phyloP scores from a whole-genome alignment of 1,140 invertebrate genomes.

The Calephelis virginiensis region DNA sequence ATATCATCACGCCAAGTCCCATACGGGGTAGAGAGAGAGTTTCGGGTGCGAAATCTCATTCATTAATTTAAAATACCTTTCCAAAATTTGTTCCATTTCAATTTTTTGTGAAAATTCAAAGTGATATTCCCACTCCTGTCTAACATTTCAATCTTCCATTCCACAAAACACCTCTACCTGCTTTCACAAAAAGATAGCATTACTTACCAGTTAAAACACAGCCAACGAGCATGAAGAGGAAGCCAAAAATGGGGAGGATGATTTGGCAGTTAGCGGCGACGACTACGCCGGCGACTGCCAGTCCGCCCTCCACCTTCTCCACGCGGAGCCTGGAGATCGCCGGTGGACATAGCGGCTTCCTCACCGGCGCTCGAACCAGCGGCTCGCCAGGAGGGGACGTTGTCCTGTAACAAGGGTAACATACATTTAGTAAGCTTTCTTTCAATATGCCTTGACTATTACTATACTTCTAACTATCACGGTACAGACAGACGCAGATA shows the following conservation, averaged over 20 bases:
- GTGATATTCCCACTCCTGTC: too few relatives aligned
- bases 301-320: constrained; percentile 86
- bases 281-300: constrained; percentile 86
- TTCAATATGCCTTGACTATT: neutral
- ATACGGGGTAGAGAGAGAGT: too few relatives aligned
- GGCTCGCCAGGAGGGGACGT: constrained; percentile 68
- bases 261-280: constrained; percentile 87
- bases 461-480: too few relatives aligned
- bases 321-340: constrained; percentile 80
- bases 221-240: constrained; percentile 85
- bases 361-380: constrained; percentile 63
- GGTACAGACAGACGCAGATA: too few relatives aligned
- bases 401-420: constrained; percentile 49
- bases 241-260: constrained; percentile 86
- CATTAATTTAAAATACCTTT: too few relatives aligned
- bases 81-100: too few relatives aligned
- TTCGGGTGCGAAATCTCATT: too few relatives aligned
- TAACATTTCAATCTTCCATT: too few relatives aligned
- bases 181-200: neutral
- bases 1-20: too few relatives aligned
- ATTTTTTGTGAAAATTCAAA: too few relatives aligned
- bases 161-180: too few relatives aligned
- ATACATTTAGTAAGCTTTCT: neutral
- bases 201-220: constrained; percentile 84
- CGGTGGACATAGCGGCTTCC: constrained; percentile 81